A percentile compares a stretch with the other conserved stretches of the same genome.
Conservation (phyloP, 2,888 invertebrate genomes). For the Bellardia pandia region DNA sequence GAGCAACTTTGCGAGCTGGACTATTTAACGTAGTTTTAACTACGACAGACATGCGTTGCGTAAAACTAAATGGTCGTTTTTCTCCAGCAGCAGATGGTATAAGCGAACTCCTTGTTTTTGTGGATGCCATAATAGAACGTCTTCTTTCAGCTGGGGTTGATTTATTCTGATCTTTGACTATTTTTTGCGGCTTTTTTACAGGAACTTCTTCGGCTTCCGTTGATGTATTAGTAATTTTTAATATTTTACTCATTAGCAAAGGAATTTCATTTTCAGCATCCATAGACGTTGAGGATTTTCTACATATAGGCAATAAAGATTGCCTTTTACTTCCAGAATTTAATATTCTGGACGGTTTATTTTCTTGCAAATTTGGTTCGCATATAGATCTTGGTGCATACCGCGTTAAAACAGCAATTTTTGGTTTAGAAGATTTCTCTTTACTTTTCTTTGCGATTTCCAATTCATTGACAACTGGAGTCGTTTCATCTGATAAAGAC, state of each 20-base stretch:
- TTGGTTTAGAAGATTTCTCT: constrained; percentile 19
- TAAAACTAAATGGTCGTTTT: constrained; percentile 75
- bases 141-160: constrained; percentile 28
- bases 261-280: constrained; percentile 77
- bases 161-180: constrained; percentile 11
- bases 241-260: constrained; percentile 77
- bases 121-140: not conserved
- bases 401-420: constrained; percentile 30
- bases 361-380: constrained; percentile 71
- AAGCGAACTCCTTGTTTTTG: constrained; percentile 57
- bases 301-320: constrained; percentile 58
- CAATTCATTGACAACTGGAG: constrained; percentile 53
- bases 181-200: not conserved
- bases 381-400: constrained; percentile 64
- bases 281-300: constrained; percentile 38
- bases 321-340: constrained; percentile 54
- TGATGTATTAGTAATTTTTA: constrained; percentile 76
- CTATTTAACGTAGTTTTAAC: constrained; percentile 82
- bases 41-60: constrained; percentile 81
- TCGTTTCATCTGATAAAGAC: not conserved
- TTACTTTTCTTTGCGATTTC: not conserved
- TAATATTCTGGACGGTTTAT: constrained; percentile 73
- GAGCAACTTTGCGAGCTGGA: constrained; percentile 79
- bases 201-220: not conserved
- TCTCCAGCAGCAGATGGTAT: constrained; percentile 71